Conservation (phyloP, 2,113 vertebrate species). For the Aspiorhynchus laticeps region DNA sequence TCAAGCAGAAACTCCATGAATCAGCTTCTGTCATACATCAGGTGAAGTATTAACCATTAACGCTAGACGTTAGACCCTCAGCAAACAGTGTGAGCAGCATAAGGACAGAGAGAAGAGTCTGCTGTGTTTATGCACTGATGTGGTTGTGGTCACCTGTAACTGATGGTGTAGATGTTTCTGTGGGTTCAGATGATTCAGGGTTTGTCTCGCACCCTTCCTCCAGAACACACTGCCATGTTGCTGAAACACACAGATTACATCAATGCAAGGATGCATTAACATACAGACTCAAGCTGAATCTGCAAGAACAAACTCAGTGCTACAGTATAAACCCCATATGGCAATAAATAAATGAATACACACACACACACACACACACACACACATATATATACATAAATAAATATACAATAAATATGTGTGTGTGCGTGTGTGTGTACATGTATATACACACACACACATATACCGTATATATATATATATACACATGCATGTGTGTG, state of each 20-base stretch:
- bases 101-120: background rate
- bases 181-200: constrained; percentile 72
- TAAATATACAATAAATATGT: too few relatives aligned
- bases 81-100: background rate
- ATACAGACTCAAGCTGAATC: background rate
- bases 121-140: background rate
- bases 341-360: background rate
- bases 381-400: too few relatives aligned
- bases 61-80: background rate
- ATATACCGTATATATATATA: too few relatives aligned
- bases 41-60: background rate
- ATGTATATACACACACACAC: too few relatives aligned
- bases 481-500: too few relatives aligned
- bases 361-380: too few relatives aligned
- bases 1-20: background rate
- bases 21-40: background rate
- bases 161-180: constrained; percentile 72
- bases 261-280: background rate
- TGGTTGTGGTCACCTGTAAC: constrained; percentile 78
- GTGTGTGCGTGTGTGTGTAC: too few relatives aligned
- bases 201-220: constrained; percentile 78
- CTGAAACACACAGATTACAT: constrained; percentile 64
- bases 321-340: too few relatives aligned
- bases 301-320: constrained; percentile 32
- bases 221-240: constrained; percentile 97